These are phyloP conservation scores for Caerostris extrusa DNA, from an alignment of 1,140 invertebrate genomes.

Conservation along the genomic window DNA sequence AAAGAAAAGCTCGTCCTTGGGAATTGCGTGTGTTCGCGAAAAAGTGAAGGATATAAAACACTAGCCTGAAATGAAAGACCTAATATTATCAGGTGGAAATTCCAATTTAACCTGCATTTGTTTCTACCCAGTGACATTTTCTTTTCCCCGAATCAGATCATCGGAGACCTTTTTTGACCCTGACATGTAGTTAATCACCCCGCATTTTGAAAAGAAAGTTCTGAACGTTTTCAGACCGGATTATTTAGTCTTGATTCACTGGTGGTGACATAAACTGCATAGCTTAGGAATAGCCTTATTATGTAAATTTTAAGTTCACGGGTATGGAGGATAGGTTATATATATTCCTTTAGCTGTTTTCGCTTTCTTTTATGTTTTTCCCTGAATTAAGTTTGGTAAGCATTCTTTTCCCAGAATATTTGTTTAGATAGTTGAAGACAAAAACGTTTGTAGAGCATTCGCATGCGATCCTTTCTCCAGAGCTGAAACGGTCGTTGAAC, in stretches of 20 bases:
- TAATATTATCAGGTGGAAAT: slow-evolving; percentile 23
- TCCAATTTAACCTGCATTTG: slow-evolving; percentile 26
- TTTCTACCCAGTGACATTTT: slow-evolving; percentile 30
- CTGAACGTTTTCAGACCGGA: slow-evolving; percentile 26
- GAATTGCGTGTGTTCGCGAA: background rate
- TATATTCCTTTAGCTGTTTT: slow-evolving; percentile 29
- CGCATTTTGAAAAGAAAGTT: slow-evolving; percentile 31
- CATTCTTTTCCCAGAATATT: background rate
- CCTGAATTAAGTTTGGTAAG: background rate
- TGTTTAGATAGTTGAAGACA: background rate
- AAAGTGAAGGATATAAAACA: slow-evolving; percentile 7
- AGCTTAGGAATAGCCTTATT: slow-evolving; percentile 57
- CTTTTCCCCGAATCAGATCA: slow-evolving; percentile 14
- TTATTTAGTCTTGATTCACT: slow-evolving; percentile 42
- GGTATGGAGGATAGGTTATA: slow-evolving; percentile 18
- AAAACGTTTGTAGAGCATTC: slow-evolving; percentile 27
- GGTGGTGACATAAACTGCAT: slow-evolving; percentile 45
- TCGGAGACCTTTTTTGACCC: slow-evolving; percentile 19
- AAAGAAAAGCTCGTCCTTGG: background rate
- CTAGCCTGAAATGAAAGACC: slow-evolving; percentile 14
- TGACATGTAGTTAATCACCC: slow-evolving; percentile 40
- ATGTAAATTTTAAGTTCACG: slow-evolving; percentile 58
- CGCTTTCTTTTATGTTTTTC: slow-evolving; percentile 30
- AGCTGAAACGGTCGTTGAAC: slow-evolving; percentile 17
- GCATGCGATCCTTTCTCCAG: background rate